phyloP scores from a whole-genome alignment of 2,113 vertebrate species.

The Dipodomys merriami region DNA sequence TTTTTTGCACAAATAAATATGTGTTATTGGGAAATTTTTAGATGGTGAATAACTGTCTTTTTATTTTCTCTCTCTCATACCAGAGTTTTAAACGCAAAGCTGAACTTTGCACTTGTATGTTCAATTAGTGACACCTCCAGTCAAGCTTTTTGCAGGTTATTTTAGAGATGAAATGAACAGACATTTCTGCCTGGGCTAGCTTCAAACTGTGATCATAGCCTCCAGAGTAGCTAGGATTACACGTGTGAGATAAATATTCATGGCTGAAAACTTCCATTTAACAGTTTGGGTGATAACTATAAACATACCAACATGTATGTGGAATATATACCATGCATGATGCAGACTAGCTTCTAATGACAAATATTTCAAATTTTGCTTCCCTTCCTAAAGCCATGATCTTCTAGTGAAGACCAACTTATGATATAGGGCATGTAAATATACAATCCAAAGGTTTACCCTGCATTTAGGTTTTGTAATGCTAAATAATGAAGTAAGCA shows the following conservation, averaged over 20 bases:
- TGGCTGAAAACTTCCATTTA: not conserved
- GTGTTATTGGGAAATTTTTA: not conserved
- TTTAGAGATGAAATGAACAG: too few species aligned
- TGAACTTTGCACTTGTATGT: too few species aligned
- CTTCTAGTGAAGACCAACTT: too few species aligned
- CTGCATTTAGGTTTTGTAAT: not conserved
- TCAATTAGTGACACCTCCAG: too few species aligned
- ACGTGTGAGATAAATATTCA: too few species aligned
- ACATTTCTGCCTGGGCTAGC: too few species aligned
- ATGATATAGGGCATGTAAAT: not conserved
- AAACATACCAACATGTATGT: not conserved
- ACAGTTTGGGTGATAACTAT: not conserved
- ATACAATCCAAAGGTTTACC: not conserved
- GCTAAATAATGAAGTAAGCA: not conserved
- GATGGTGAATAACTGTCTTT: too few species aligned
- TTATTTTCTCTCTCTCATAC: too few species aligned
- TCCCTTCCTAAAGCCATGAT: not conserved
- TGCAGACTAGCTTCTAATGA: not conserved
- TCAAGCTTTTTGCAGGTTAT: too few species aligned
- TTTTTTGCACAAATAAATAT: not conserved
- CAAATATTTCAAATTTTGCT: not conserved
- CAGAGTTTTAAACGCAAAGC: too few species aligned
- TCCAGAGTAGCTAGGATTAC: too few species aligned
- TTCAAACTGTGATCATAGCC: too few species aligned
- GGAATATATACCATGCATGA: not conserved